phyloP scores from a whole-genome alignment of 1,140 invertebrate genomes.

The Metopolophium dirhodum region DNA sequence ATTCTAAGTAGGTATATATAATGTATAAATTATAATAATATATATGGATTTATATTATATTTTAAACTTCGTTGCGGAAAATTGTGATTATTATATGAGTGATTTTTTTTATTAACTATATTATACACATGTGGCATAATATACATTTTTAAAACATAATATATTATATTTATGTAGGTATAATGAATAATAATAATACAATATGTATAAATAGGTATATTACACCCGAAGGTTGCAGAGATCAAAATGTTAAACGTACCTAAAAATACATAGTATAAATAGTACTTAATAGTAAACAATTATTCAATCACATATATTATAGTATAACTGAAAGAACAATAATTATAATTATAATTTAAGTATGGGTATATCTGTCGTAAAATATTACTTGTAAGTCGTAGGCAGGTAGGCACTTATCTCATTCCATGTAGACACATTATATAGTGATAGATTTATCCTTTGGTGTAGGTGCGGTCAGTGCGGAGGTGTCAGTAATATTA shows the following conservation, averaged over 20 bases:
- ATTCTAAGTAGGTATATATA: background rate
- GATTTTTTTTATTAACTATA: background rate
- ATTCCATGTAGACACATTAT: background rate
- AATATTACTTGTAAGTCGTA: constrained; percentile 12
- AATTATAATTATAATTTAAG: constrained; percentile 4
- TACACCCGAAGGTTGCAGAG: background rate
- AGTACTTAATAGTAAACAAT: background rate
- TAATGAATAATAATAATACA: background rate
- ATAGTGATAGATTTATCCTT: background rate
- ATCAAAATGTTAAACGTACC: background rate
- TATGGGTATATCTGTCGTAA: background rate
- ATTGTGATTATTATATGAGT: background rate
- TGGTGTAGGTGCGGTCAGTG: background rate
- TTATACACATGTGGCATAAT: background rate
- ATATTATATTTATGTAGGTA: background rate
- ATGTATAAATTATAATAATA: background rate
- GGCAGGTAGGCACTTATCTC: background rate
- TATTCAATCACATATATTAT: background rate
- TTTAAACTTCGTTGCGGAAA: background rate
- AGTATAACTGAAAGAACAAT: background rate
- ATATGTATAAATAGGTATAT: no score
- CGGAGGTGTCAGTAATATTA: background rate
- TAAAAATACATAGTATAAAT: background rate
- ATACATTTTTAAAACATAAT: background rate
- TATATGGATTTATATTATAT: background rate